A percentile compares a stretch with the other conserved stretches of the same genome.
These are phyloP conservation scores for Stramonita haemastoma DNA, from an alignment of 2,888 invertebrate genomes.

Conservation along the genomic window DNA sequence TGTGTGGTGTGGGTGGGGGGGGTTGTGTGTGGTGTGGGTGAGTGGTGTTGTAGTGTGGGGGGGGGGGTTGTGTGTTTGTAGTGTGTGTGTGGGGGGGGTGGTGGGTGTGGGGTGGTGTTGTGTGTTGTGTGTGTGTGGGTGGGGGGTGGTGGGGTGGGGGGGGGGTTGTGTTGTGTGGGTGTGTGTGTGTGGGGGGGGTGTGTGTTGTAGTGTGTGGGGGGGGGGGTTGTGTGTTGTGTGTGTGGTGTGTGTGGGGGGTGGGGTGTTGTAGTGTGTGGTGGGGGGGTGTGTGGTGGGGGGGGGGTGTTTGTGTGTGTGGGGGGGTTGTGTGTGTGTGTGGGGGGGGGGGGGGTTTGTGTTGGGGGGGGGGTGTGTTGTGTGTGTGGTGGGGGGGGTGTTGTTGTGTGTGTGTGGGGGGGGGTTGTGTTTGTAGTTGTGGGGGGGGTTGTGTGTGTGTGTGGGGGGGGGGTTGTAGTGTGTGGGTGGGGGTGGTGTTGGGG, in stretches of 20 bases:
- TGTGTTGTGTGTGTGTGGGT: background rate
- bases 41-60: too few relatives aligned
- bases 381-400: background rate
- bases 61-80: background rate
- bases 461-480: background rate
- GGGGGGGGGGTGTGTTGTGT: background rate
- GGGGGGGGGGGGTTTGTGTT: too few relatives aligned
- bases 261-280: too few relatives aligned
- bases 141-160: too few relatives aligned
- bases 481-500: background rate
- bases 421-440: too few relatives aligned
- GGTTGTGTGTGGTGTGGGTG: too few relatives aligned
- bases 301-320: too few relatives aligned
- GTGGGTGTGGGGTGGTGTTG: background rate
- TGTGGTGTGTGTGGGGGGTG: background rate
- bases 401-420: background rate
- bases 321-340: too few relatives aligned
- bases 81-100: background rate
- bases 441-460: background rate
- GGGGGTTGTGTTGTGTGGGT: too few relatives aligned
- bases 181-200: background rate
- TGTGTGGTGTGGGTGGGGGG: too few relatives aligned
- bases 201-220: background rate
- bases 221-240: background rate
- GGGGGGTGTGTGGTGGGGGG: too few relatives aligned